Base-by-base conservation (phyloP, 2,888 invertebrate species). In the Ditylenchus weischeri region DNA sequence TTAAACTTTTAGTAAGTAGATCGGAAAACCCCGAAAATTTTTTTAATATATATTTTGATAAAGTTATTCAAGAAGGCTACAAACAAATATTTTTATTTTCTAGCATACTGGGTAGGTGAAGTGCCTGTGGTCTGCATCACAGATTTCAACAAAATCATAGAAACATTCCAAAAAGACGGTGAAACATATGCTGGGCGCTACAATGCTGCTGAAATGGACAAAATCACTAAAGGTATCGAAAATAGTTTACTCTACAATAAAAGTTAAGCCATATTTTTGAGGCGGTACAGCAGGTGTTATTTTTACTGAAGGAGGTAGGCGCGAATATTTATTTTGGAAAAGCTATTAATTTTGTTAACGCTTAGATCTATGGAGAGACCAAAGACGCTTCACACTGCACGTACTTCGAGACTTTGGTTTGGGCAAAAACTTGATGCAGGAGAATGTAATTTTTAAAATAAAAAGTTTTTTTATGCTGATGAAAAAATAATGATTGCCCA, bases 371-470 rank as follows among this genome's bases (percentile, higher is more conserved):
- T 65, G 29, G 49, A 18, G 29, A 59, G 65, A 62, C 21, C 62
- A 62, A 47, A 18, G 49, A n/a, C 38, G 48, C 7, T 65, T 65
- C 38, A 60, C 65, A n/a, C 29, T 49, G 10, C 60, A 62, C 6
- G 65, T 65, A 6, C 50, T 65, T 23, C 65, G 65, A n/a, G 49
- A 65, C 35, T 65, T 65, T 50, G 65, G 65, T 8, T 13, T 60
- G 15, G 35, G 60, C 59, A 65, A 58, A 29, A 65, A 60, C 38
- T 21, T 60, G 18, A 65, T 65, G 65, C 58, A 65, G 18, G 60
- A 65, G 49, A 60, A 50, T 35, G 65, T 29, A 54, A 13, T 18
- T 61, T n/a, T n/a, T n/a, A n/a, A n/a, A n/a, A n/a, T n/a, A n/a
- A n/a, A n/a, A n/a, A n/a, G n/a, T n/a, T n/a, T n/a, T n/a, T n/a